Conservation (phyloP, 2,797 vertebrate species). For the Siniperca undulata region DNA sequence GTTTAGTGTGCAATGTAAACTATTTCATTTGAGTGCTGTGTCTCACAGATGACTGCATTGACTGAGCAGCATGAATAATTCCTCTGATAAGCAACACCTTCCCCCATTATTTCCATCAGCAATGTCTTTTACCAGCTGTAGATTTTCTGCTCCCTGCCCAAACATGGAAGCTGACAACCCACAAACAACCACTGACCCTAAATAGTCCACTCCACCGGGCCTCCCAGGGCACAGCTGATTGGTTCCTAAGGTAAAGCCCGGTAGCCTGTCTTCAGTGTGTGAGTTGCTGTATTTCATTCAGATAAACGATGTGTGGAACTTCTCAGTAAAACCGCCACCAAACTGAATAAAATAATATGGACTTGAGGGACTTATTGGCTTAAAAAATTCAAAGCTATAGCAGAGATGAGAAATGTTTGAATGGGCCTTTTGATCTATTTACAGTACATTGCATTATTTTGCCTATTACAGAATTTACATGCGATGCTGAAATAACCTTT, state of each 20-base stretch:
- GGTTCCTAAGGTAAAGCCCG: not conserved
- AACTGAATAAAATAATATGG: not conserved
- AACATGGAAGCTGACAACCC: slow-evolving; percentile 1
- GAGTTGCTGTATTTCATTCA: not conserved
- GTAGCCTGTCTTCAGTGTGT: not conserved
- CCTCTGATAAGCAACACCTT: slow-evolving; percentile 37
- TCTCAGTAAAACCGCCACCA: too few species aligned
- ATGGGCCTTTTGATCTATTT: slow-evolving; percentile 12
- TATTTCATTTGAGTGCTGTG: slow-evolving; percentile 34
- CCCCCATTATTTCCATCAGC: slow-evolving; percentile 37
- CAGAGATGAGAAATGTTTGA: not conserved
- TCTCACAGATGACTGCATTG: slow-evolving; percentile 28
- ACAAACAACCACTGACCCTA: not conserved
- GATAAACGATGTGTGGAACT: not conserved
- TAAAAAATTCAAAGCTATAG: not conserved
- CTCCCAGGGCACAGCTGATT: not conserved
- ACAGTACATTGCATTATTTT: not conserved
- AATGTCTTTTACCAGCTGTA: slow-evolving; percentile 21
- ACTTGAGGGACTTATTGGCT: not conserved
- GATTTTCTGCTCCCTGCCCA: slow-evolving; percentile 13
- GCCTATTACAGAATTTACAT: not conserved
- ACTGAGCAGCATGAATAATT: slow-evolving; percentile 48
- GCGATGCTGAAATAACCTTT: slow-evolving; percentile 5
- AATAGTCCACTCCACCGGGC: not conserved
- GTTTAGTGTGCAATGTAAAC: slow-evolving; percentile 11